Evolutionary conservation across 2,888 invertebrate genomes (phyloP).

Genomic region (Plagodis pulveraria): DNA sequence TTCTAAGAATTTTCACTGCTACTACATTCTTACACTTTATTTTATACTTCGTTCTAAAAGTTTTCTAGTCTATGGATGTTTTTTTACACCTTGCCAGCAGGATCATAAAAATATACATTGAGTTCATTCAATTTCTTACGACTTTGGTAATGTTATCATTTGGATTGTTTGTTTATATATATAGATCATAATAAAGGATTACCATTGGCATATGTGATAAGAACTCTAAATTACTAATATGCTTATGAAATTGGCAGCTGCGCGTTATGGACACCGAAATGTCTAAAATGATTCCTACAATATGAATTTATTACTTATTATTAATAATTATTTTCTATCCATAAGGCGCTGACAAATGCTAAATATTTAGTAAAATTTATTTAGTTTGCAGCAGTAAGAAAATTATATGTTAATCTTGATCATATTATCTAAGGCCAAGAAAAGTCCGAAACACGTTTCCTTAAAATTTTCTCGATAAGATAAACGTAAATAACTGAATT

Average conservation of each 20-base stretch:
- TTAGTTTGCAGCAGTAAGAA: too few species aligned
- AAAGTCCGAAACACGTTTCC: too few species aligned
- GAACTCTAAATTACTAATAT: background rate
- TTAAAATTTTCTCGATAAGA: too few species aligned
- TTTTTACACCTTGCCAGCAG: slow-evolving; percentile 5
- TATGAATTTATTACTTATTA: slow-evolving; percentile 19
- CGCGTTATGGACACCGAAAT: too few species aligned
- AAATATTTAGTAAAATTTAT: too few species aligned
- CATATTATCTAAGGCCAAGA: too few species aligned
- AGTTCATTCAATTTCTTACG: background rate
- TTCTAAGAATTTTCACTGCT: too few species aligned
- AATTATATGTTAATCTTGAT: too few species aligned
- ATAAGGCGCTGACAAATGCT: too few species aligned
- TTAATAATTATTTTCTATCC: slow-evolving; percentile 7
- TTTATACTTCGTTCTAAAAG: background rate
- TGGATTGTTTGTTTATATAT: too few species aligned
- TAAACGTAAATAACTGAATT: too few species aligned
- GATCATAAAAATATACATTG: background rate
- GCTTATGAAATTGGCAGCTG: slow-evolving; percentile 5
- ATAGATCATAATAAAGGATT: background rate
- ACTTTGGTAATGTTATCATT: background rate
- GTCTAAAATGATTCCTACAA: slow-evolving; percentile 11
- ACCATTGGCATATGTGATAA: background rate
- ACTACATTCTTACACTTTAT: too few species aligned
- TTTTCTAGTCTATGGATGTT: background rate